Percentiles rank a stretch among this genome's conserved stretches.
These are phyloP conservation scores for Leptothorax acervorum DNA, from an alignment of 2,888 invertebrate species.

Conservation along the genomic window DNA sequence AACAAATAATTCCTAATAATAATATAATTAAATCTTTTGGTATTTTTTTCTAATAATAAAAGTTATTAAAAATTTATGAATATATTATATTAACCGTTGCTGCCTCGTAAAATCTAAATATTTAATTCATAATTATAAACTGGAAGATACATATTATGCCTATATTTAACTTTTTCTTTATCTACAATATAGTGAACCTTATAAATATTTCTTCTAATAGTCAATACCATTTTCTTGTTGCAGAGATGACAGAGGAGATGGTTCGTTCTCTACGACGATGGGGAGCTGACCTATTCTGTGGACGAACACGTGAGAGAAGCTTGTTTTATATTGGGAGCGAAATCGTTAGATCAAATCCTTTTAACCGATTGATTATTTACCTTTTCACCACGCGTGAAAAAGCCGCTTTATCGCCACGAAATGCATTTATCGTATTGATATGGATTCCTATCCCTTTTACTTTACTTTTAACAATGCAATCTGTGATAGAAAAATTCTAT, in stretches of 20 bases:
- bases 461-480: too few species aligned
- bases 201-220: neutral
- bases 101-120: neutral
- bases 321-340: constrained; percentile 42
- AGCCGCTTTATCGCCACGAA: too few species aligned
- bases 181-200: neutral
- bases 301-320: constrained; percentile 97
- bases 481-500: too few species aligned
- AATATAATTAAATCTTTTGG: neutral
- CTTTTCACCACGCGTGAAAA: too few species aligned
- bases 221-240: constrained; percentile 50
- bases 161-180: neutral
- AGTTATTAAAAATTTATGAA: neutral
- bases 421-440: too few species aligned
- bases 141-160: neutral
- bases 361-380: too few species aligned
- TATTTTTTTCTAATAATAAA: neutral
- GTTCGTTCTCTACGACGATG: constrained; percentile 99
- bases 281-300: constrained; percentile 98
- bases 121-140: neutral
- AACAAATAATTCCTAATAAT: neutral
- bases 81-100: neutral
- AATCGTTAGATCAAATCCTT: neutral
- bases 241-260: constrained; percentile 99
- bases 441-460: too few species aligned